These are phyloP conservation scores for Drosophila algonquin DNA, from an alignment of 2,888 invertebrate species.

Conservation along the genomic window DNA sequence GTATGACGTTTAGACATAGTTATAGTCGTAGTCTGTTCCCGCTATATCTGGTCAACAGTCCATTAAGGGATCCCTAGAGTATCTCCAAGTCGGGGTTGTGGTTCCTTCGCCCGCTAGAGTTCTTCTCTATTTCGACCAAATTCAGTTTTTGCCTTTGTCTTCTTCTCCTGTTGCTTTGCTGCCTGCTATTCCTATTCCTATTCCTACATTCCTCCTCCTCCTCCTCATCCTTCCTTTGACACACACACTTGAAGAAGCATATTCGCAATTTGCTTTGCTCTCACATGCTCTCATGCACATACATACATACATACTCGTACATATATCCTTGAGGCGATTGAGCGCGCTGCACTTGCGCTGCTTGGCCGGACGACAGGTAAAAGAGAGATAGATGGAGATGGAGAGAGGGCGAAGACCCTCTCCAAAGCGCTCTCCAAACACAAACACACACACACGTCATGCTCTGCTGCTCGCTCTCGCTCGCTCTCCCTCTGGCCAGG, in stretches of 20 bases:
- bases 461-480: slow-evolving; percentile 23
- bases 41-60: too few relatives aligned
- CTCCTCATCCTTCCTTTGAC: slow-evolving; percentile 32
- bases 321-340: slow-evolving; percentile 63
- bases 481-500: slow-evolving; percentile 1
- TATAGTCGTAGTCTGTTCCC: too few relatives aligned
- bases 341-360: slow-evolving; percentile 72
- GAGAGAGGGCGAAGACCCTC: not conserved
- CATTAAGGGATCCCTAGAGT: not conserved
- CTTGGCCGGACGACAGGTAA: slow-evolving; percentile 66
- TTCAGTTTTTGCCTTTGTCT: slow-evolving; percentile 8
- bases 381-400: not conserved
- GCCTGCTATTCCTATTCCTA: slow-evolving; percentile 51
- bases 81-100: not conserved
- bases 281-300: slow-evolving; percentile 6
- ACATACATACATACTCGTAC: slow-evolving; percentile 13
- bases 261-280: slow-evolving; percentile 16
- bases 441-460: slow-evolving; percentile 18
- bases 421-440: slow-evolving; percentile 1
- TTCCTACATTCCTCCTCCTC: slow-evolving; percentile 35
- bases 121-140: not conserved
- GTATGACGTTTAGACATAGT: too few relatives aligned
- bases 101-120: not conserved
- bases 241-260: slow-evolving; percentile 8
- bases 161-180: slow-evolving; percentile 5